Evolutionary conservation across 2,797 vertebrate species (phyloP).

Genomic region (Kryptolebias ocellatus): DNA sequence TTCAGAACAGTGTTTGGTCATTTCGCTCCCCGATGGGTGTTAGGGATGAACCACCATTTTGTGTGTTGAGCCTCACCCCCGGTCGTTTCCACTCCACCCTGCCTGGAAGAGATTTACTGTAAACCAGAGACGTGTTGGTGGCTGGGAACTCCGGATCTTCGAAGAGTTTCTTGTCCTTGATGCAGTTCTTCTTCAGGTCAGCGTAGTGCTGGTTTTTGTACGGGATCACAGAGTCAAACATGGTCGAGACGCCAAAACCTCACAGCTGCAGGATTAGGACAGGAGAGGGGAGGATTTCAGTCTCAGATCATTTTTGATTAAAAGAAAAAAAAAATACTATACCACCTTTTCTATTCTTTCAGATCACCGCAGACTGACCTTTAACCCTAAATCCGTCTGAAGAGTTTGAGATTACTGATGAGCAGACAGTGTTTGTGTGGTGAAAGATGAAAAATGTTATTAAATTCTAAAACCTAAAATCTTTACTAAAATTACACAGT

Average conservation of each 20-base stretch:
- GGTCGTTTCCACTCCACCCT: slow-evolving; percentile 91
- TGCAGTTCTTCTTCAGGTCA: slow-evolving; percentile 84
- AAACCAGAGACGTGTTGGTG: slow-evolving; percentile 85
- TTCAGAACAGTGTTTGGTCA: background rate
- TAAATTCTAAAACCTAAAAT: background rate
- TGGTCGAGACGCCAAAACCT: slow-evolving; percentile 62
- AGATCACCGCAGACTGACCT: background rate
- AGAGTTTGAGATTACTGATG: slow-evolving; percentile 8
- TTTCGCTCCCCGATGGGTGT: background rate
- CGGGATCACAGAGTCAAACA: slow-evolving; percentile 79
- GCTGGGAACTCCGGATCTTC: slow-evolving; percentile 91
- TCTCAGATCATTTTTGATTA: background rate
- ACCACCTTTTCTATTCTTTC: background rate
- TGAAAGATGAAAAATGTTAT: background rate
- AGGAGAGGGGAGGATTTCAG: slow-evolving; percentile 35
- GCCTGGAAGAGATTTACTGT: slow-evolving; percentile 74
- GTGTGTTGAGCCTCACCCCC: slow-evolving; percentile 62
- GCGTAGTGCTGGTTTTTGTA: slow-evolving; percentile 88
- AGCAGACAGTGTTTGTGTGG: background rate
- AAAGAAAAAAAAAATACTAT: too few species aligned
- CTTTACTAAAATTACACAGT: background rate
- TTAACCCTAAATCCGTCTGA: slow-evolving; percentile 18
- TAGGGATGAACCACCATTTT: too few species aligned
- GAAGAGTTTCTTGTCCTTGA: slow-evolving; percentile 83
- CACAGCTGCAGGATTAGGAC: slow-evolving; percentile 51